Conservation (phyloP, 2,113 vertebrate species). For the Nasalis larvatus region DNA sequence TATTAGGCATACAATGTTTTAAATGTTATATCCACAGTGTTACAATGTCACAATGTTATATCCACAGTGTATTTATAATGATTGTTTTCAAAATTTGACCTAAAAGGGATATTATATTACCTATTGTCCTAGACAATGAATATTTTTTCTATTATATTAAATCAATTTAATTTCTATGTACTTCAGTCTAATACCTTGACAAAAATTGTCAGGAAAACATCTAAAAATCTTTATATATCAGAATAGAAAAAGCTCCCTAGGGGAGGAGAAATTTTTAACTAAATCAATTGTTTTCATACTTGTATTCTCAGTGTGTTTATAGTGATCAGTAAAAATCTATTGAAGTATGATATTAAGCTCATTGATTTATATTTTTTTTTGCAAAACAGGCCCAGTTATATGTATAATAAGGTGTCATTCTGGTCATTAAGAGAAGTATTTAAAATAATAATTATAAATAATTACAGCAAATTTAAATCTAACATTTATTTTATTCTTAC, state of each 20-base stretch:
- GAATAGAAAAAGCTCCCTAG: not conserved
- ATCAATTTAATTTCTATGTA: constrained; percentile 39
- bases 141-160: not conserved
- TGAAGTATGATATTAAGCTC: not conserved
- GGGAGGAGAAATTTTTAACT: not conserved
- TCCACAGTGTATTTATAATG: not conserved
- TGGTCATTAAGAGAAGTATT: not conserved
- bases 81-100: not conserved
- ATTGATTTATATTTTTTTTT: not conserved
- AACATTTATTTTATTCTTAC: not conserved
- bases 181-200: not conserved
- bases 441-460: not conserved
- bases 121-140: not conserved
- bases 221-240: constrained; percentile 17
- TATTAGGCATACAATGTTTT: not conserved
- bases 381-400: not conserved
- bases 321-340: not conserved
- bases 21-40: not conserved
- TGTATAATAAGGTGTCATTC: not conserved
- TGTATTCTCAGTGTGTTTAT: not conserved
- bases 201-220: not conserved
- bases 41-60: not conserved
- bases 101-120: not conserved
- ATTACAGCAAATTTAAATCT: not conserved
- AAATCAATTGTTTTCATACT: not conserved